phyloP scores from a whole-genome alignment of 2,113 vertebrate genomes.

The Elachura formosa region DNA sequence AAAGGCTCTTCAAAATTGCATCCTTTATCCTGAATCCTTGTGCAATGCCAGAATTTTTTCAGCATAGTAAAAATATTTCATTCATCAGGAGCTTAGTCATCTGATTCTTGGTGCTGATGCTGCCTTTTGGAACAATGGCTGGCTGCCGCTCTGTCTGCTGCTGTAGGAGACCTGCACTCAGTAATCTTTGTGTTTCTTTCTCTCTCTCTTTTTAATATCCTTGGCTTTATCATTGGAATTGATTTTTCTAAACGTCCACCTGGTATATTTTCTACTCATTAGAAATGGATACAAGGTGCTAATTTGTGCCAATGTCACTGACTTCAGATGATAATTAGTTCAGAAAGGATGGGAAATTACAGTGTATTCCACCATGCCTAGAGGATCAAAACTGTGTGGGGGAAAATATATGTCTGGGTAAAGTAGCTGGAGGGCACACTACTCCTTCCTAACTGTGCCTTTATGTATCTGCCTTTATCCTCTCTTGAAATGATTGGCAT shows the following conservation, averaged over 20 bases:
- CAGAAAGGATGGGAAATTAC: conserved; percentile 3
- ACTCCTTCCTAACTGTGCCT: neutral
- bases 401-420: neutral
- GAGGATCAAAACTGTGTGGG: neutral
- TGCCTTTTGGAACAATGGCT: conserved; percentile 56
- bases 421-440: neutral
- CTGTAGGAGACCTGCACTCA: neutral
- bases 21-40: conserved; percentile 22
- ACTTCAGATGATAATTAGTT: conserved; percentile 11
- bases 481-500: neutral
- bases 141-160: conserved; percentile 58
- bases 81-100: conserved; percentile 67
- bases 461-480: neutral
- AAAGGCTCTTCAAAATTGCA: conserved; percentile 16
- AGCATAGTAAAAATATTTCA: conserved; percentile 66
- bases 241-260: conserved; percentile 50
- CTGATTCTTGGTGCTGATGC: conserved; percentile 60
- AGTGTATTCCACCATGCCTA: neutral
- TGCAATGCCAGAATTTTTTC: conserved; percentile 56
- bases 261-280: conserved; percentile 6
- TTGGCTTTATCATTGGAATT: conserved; percentile 49
- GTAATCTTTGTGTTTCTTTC: conserved; percentile 19
- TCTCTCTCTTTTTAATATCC: conserved; percentile 60
- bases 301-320: conserved; percentile 25
- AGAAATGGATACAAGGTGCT: conserved; percentile 5